Evolutionary conservation across 2,888 invertebrate species (phyloP), one percentile per base, ranked within the genome.

Genomic region (Drosophila borealis): DNA sequence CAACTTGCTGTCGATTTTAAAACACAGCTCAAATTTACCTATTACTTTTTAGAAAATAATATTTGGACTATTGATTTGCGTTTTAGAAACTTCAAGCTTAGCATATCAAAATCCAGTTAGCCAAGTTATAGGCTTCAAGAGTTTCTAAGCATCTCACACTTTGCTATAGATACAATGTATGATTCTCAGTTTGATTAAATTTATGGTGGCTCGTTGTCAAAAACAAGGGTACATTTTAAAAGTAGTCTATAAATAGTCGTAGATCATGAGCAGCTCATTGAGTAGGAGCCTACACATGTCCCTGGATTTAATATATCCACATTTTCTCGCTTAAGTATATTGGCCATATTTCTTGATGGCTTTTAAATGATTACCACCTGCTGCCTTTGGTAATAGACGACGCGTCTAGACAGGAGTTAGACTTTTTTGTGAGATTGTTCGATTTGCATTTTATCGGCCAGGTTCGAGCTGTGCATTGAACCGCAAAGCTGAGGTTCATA

Each of bases 351-450:
- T 87, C 48, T 64, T 65, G 46, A 45, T 49, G 55, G 42, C 54
- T 70, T 36, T 34, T 21, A 49, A 59, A 37, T 57, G 65, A 60
- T 55, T 60, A 45, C 64, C 88, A 84, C 85, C 85, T 81, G 81
- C 73, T 87, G 85, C 57, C 55, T 42, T 37, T 67, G 66, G 56
- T 56, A 46, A 50, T 37, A 62, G 56, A 60, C 65, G 69, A 53
- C 53, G 36, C 59, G 83, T 83, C 83, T 83, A 83, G 83, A 83
- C 83, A 62, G 65, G 70, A 64, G 71, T 79, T 68, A 74, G 77
- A 79, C 85, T 63, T 42, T 63, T 55, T 51, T 63, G 44, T 44
- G 45, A 49, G 63, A 55, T 13, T 46, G 56, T 66, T 79, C 62
- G 46, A 80, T 83, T 88, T 83, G 69, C 88, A 88, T 86, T 70